Conservation (phyloP, 1,140 invertebrate species). For the Zaprionus africanus region DNA sequence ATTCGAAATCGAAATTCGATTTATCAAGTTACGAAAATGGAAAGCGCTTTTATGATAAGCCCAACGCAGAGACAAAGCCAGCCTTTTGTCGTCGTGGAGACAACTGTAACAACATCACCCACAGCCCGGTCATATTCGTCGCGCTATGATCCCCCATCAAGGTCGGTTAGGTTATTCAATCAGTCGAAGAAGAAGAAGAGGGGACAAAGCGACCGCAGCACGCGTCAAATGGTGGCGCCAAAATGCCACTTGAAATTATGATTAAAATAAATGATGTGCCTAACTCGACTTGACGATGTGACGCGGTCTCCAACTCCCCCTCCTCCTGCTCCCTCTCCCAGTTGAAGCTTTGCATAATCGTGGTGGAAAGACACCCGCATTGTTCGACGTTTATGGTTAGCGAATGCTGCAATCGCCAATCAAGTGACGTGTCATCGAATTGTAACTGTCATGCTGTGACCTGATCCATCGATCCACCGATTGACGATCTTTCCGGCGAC, state of each 20-base stretch:
- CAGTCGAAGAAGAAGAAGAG: neutral
- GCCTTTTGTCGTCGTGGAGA: neutral
- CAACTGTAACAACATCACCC: conserved; percentile 28
- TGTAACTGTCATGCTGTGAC: neutral
- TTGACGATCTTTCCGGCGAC: neutral
- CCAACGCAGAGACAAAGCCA: conserved; percentile 7
- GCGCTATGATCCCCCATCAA: conserved; percentile 11
- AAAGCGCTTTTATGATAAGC: conserved; percentile 25
- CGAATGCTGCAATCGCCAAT: conserved; percentile 58
- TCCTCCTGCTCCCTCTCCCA: neutral
- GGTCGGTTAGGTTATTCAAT: conserved; percentile 29
- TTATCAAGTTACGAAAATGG: conserved; percentile 11
- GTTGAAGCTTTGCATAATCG: conserved; percentile 66
- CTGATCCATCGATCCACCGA: neutral
- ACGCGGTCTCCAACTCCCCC: conserved; percentile 3
- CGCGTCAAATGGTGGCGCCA: conserved; percentile 70
- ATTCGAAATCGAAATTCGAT: neutral
- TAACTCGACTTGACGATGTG: conserved; percentile 25
- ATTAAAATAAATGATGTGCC: conserved; percentile 46
- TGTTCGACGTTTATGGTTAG: conserved; percentile 56
- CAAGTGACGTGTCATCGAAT: conserved; percentile 56
- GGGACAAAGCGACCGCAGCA: conserved; percentile 37
- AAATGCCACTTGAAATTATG: conserved; percentile 60
- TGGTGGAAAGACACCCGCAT: conserved; percentile 69
- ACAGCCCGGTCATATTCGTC: conserved; percentile 9